A percentile compares a stretch with the other conserved stretches of the same genome.
Conservation (phyloP, 1,140 invertebrate genomes). For the Conus ventricosus region DNA sequence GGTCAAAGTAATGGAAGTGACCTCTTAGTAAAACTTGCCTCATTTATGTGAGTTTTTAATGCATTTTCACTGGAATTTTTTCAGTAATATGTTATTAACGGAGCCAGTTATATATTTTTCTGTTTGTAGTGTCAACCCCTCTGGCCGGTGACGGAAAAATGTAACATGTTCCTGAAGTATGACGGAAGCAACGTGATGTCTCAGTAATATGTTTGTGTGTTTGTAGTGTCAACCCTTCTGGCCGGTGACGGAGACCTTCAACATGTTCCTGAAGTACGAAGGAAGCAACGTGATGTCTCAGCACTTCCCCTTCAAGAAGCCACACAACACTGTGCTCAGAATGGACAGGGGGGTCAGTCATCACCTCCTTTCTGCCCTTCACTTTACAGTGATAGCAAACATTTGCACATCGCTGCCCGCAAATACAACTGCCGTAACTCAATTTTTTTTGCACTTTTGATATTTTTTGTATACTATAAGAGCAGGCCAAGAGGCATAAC, state of each 20-base stretch:
- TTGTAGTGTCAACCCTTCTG: constrained; percentile 84
- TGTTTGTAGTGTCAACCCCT: constrained; percentile 81
- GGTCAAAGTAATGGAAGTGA: no score
- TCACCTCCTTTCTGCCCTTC: not conserved
- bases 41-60: no score
- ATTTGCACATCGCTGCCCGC: not conserved
- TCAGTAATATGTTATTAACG: no score
- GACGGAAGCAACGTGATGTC: constrained; percentile 85
- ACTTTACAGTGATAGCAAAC: not conserved
- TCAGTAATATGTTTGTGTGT: not conserved
- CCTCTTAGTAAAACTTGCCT: no score
- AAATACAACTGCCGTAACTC: no score
- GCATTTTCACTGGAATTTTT: no score
- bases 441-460: no score
- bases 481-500: no score
- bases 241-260: constrained; percentile 87
- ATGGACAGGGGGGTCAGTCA: constrained; percentile 88
- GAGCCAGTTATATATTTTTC: not conserved
- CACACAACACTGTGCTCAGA: constrained; percentile 84
- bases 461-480: no score
- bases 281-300: constrained; percentile 86
- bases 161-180: constrained; percentile 87
- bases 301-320: constrained; percentile 83
- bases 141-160: constrained; percentile 87
- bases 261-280: constrained; percentile 86